These are phyloP conservation scores for Ptychodera flava DNA, from an alignment of 35 echinoderm and acorn worm species.

Conservation along the genomic window DNA sequence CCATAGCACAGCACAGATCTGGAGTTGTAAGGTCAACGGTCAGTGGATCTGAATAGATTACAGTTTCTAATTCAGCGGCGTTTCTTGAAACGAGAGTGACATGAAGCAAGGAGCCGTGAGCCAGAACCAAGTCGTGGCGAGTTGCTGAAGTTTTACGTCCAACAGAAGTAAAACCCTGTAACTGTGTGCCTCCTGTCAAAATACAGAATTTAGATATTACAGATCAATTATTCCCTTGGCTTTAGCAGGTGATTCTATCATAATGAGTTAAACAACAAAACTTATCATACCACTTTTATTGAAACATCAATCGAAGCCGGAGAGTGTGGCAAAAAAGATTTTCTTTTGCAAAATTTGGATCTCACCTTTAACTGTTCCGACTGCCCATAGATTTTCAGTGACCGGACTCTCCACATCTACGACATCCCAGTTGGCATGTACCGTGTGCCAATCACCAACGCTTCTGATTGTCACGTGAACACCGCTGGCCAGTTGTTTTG, in stretches of 20 bases:
- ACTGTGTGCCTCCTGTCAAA: slow-evolving; percentile 33
- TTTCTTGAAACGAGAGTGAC: slow-evolving; percentile 27
- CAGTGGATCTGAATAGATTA: background rate
- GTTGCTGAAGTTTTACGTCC: slow-evolving; percentile 13
- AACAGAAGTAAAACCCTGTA: slow-evolving; percentile 24
- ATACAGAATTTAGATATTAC: background rate
- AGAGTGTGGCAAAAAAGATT: no score
- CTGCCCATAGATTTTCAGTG: slow-evolving; percentile 26
- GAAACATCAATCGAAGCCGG: background rate
- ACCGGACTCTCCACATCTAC: slow-evolving; percentile 32
- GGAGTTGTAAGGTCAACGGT: slow-evolving; percentile 30
- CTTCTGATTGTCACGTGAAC: background rate
- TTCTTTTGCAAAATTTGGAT: no score
- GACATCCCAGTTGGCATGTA: slow-evolving; percentile 40
- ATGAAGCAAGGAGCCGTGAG: slow-evolving; percentile 9
- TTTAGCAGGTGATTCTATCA: background rate
- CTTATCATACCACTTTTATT: background rate
- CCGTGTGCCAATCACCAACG: slow-evolving; percentile 17
- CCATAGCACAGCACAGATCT: background rate
- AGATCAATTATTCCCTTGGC: background rate
- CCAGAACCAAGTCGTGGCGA: background rate
- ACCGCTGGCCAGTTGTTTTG: background rate
- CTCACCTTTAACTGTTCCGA: background rate
- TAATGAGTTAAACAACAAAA: background rate
- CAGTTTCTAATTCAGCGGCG: slow-evolving; percentile 10